A percentile compares a stretch with the other conserved stretches of the same genome.
phyloP scores from a whole-genome alignment of 2,113 vertebrate species.

The Ahaetulla prasina region DNA sequence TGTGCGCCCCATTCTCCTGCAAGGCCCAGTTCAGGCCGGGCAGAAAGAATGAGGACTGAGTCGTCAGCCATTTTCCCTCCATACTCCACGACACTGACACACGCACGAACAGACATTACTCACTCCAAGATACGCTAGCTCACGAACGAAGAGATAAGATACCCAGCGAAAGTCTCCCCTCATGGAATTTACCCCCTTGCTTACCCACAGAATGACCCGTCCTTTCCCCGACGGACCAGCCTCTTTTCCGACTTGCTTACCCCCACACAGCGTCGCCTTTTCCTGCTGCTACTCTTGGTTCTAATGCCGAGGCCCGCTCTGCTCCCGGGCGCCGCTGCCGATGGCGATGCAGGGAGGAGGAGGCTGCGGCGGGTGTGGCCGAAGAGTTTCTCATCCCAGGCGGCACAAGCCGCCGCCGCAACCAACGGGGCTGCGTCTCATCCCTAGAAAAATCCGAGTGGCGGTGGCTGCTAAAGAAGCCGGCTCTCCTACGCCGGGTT shows the following conservation, averaged over 20 bases:
- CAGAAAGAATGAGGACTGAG: conserved; percentile 63
- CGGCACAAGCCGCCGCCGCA: conserved; percentile 33
- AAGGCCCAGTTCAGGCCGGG: conserved; percentile 63
- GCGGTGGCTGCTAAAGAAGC: conserved; percentile 29
- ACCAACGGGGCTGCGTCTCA: conserved; percentile 42
- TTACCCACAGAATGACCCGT: neutral
- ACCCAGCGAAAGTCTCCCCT: neutral
- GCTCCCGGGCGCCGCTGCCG: conserved; percentile 36
- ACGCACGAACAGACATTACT: conserved; percentile 8
- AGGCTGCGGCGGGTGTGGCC: conserved; percentile 22
- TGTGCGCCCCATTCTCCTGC: conserved; percentile 51
- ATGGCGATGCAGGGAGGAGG: conserved; percentile 8
- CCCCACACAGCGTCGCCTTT: conserved; percentile 44
- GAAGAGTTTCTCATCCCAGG: conserved; percentile 52
- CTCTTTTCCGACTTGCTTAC: conserved; percentile 45
- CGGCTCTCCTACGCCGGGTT: conserved; percentile 18
- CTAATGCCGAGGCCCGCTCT: conserved; percentile 16
- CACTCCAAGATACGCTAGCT: neutral
- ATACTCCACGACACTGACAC: conserved; percentile 67
- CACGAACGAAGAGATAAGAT: conserved; percentile 35
- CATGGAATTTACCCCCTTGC: neutral
- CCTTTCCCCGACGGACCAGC: neutral
- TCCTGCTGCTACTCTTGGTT: conserved; percentile 41
- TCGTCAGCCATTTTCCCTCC: conserved; percentile 84
- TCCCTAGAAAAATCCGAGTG: conserved; percentile 31